phyloP scores from a whole-genome alignment of 2,888 invertebrate genomes.

The Cosmia trapezina region DNA sequence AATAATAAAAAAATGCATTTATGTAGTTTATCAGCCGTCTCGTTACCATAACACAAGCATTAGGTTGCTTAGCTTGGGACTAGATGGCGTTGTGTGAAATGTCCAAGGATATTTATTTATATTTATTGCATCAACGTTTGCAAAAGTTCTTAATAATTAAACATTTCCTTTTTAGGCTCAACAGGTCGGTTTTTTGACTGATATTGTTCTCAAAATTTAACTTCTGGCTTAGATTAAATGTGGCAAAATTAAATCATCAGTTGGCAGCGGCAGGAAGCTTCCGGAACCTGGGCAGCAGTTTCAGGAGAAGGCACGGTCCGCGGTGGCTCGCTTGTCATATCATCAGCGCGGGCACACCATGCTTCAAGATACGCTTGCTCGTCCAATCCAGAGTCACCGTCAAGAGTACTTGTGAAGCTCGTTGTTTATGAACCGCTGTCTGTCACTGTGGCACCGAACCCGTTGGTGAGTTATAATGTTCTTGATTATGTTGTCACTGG shows the following conservation, averaged over 20 bases:
- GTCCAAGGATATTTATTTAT: no score
- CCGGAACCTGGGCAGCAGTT: conserved; percentile 80
- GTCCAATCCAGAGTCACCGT: conserved; percentile 92
- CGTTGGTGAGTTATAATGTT: conserved; percentile 87
- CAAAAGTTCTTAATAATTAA: no score
- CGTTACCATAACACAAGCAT: no score
- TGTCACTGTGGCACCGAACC: conserved; percentile 92
- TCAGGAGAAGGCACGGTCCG: conserved; percentile 81
- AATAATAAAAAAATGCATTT: no score
- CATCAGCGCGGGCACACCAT: conserved; percentile 91
- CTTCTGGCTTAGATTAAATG: background rate
- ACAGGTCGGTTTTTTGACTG: no score
- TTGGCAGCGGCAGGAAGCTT: conserved; percentile 87
- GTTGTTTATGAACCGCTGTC: conserved; percentile 92
- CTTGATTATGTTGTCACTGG: background rate
- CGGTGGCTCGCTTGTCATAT: conserved; percentile 85
- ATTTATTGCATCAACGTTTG: no score
- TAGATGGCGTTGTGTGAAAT: no score
- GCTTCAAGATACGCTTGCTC: conserved; percentile 93
- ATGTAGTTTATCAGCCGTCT: no score
- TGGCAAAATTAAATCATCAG: conserved; percentile 69
- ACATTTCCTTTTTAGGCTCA: no score
- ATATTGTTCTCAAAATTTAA: background rate
- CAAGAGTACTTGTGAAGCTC: conserved; percentile 91
- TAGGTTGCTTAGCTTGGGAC: no score